Evolutionary conservation across 2,888 invertebrate genomes (phyloP), one percentile per base, ranked within the genome.

Genomic region (Trissolcus japonicus): DNA sequence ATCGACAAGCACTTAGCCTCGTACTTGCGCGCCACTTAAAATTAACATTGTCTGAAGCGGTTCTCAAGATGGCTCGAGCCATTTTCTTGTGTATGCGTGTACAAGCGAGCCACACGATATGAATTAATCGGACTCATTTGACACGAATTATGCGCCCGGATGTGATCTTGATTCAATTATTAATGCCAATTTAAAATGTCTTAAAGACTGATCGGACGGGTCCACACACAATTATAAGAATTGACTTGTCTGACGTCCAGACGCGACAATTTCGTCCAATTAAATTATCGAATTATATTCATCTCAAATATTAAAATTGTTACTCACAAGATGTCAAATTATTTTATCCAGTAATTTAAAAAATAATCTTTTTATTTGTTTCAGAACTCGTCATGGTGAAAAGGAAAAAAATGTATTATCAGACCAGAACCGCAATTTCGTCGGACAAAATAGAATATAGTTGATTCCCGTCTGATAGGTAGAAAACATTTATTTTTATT

Each of bases 1-100:
- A 67, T 74, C 73, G 73, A 67, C 65, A 57, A 74, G 73, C 73
- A 73, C 73, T 73, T 73, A 66, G 66, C 61, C 35, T 66, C 55
- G 55, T 65, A 50, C 65, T 29, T 14, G 50, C 7, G 13, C 60
- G 25, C 46, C 66, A 66, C 61, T 73, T 66, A 66, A 73, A 43
- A 66, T 66, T 61, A 66, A 73, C 50, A 66, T 66, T 61, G 56
- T 73, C 56, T 73, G 56, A 60, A 21, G 51, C 66, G 61, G 51
- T 66, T 73, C 66, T 73, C 66, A 61, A 61, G 66, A 66, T 55
- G 41, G 25, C 40, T 9, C 35, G 21, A 7, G 16, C 9, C 40
- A 14, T 21, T 40, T 25, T 50, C 40, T 19, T 21, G 19, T 50
- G 56, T 50, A 35, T 48, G 21, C 53, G 40, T 29, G 46, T 41